Base-by-base conservation (phyloP, 1,140 invertebrate species). In the Uloborus diversus region DNA sequence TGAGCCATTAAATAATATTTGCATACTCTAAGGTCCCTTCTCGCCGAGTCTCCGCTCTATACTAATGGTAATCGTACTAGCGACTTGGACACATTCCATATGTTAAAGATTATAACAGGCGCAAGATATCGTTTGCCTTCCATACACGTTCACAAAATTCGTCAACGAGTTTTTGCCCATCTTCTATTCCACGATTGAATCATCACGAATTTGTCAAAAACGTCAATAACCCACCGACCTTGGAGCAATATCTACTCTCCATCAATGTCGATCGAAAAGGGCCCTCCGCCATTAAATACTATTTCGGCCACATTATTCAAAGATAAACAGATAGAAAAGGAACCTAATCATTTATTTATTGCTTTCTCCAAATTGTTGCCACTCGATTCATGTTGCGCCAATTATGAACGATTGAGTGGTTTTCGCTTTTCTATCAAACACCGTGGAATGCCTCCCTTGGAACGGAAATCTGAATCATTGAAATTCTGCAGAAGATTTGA, bases 351-450 rank as follows among this genome's bases (percentile, higher is more conserved):
- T 70, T 70, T 70, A 56, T 56, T 70, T 70, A 70, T 70, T 70
- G 49, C 68, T 56, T 68, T 53, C 47, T 51, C 37, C 32, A 49
- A 68, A 68, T 65, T 68, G 30, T 68, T 56, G 14, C 27, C 23
- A 73, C 49, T 47, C 69, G 20, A 61, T 53, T 73, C 69, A 73
- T 73, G 69, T 73, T 30, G 53, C 13, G n/a, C 56, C 69, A 61
- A 73, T 73, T 73, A 73, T 73, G 57, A 61, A 59, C 69, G 69
- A 73, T 20, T 73, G 69, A 73, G 69, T 73, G 69, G 42, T 30
- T 73, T 47, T 37, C 17, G 37, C 37, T 9, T 13, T 17, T 9
- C 9, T 17, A 13, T 42, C 33, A 5, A n/a, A n/a, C n/a, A n/a
- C n/a, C 17, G 30, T 28, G 47, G 66, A 56, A 69, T 53, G 51